Conservation (phyloP, 1,140 invertebrate species). For the Anadara kagoshimensis region DNA sequence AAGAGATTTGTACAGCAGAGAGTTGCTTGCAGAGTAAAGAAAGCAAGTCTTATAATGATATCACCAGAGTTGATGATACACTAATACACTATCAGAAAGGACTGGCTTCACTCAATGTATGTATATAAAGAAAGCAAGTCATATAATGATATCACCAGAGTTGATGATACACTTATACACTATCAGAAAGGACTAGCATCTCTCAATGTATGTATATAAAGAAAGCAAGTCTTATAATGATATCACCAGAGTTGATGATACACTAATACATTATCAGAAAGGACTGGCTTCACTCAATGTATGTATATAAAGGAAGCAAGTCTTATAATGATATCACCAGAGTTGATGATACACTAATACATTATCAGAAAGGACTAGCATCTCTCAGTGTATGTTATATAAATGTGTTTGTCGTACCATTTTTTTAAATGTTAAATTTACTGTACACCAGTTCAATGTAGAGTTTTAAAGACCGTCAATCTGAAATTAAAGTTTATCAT, state of each 20-base stretch:
- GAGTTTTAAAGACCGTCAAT: no score
- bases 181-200: constrained; percentile 80
- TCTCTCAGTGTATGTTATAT: constrained; percentile 79
- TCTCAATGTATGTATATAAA: constrained; percentile 78
- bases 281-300: constrained; percentile 84
- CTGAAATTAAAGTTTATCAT: no score
- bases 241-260: constrained; percentile 52
- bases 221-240: no score
- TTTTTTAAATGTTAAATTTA: no score
- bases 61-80: constrained; percentile 57
- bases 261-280: constrained; percentile 74
- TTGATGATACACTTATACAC: constrained; percentile 63
- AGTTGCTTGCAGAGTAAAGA: constrained; percentile 59
- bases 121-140: no score
- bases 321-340: constrained; percentile 41
- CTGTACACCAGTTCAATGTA: no score
- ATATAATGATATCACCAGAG: constrained; percentile 39
- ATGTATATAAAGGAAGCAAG: constrained; percentile 35
- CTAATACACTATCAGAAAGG: constrained; percentile 76
- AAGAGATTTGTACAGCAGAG: constrained; percentile 74
- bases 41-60: constrained; percentile 11
- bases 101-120: constrained; percentile 83
- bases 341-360: constrained; percentile 60
- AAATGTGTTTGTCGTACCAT: no score
- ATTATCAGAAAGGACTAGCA: constrained; percentile 79